These are phyloP conservation scores for Spondyliosoma cantharus DNA, from an alignment of 2,797 vertebrate species.

Conservation along the genomic window DNA sequence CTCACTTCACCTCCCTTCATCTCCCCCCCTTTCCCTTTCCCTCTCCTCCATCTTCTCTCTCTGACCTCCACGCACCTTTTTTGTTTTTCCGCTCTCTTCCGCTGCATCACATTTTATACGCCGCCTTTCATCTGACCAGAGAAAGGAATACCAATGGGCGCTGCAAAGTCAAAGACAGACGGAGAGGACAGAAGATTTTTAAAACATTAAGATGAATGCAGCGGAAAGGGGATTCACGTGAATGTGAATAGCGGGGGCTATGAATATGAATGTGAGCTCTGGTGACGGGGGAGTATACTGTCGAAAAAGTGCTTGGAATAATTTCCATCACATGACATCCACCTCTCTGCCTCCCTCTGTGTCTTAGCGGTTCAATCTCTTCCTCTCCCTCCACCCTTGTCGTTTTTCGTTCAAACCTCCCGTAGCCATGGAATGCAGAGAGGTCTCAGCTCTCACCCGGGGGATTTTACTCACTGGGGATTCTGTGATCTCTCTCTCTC, in stretches of 20 bases:
- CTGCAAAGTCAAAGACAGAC: conserved; percentile 59
- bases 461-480: conserved; percentile 67
- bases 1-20: not conserved
- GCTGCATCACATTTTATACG: conserved; percentile 41
- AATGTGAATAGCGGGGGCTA: conserved; percentile 43
- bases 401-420: conserved; percentile 43
- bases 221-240: conserved; percentile 22
- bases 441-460: conserved; percentile 61
- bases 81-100: conserved; percentile 40
- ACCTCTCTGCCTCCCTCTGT: conserved; percentile 29
- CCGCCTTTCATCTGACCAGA: conserved; percentile 59
- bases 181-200: conserved; percentile 45
- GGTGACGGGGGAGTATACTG: conserved; percentile 47
- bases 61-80: conserved; percentile 57
- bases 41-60: conserved; percentile 25
- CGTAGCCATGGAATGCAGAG: conserved; percentile 43
- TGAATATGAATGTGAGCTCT: conserved; percentile 58
- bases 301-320: conserved; percentile 45
- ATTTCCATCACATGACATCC: conserved; percentile 55
- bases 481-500: conserved; percentile 61
- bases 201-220: conserved; percentile 46
- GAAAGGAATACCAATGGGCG: conserved; percentile 57
- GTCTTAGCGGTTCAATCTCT: conserved; percentile 26
- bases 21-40: not conserved
- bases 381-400: conserved; percentile 26